Evolutionary conservation across 1,140 invertebrate species (phyloP).

Genomic region (Chymomyza costata): DNA sequence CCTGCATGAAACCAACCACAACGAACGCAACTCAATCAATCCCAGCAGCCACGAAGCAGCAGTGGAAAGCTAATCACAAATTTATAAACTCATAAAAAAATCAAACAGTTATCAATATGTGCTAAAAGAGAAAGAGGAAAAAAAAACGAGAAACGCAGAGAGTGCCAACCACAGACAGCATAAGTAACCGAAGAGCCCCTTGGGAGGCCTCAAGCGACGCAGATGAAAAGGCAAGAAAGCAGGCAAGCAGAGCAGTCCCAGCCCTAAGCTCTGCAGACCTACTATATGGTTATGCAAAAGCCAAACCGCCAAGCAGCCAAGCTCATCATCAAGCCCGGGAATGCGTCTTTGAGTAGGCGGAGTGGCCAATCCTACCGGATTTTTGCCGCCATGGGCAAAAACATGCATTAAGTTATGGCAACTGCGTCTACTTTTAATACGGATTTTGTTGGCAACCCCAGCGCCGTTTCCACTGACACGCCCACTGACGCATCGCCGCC

Average conservation of each 20-base stretch:
- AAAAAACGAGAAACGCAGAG: too few species aligned
- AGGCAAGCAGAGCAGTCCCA: background rate
- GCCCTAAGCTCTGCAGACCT: background rate
- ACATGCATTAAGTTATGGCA: conserved; percentile 46
- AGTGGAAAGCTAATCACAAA: conserved; percentile 63
- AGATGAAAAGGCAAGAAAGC: conserved; percentile 4
- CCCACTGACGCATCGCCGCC: too few species aligned
- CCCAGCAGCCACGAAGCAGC: conserved; percentile 12
- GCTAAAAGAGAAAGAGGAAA: too few species aligned
- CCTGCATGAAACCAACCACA: conserved; percentile 3
- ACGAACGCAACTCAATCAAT: conserved; percentile 37
- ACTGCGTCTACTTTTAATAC: conserved; percentile 53
- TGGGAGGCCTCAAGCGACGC: conserved; percentile 23
- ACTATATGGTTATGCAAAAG: too few species aligned
- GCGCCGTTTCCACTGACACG: conserved; percentile 45
- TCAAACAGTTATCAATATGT: conserved; percentile 72
- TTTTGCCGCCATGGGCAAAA: conserved; percentile 24
- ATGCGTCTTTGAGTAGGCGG: background rate
- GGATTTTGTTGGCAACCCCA: conserved; percentile 64
- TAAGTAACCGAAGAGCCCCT: background rate
- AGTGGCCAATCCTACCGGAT: background rate
- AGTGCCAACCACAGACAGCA: conserved; percentile 5
- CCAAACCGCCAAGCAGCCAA: conserved; percentile 11
- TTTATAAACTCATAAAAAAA: conserved; percentile 73
- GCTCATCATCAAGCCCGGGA: background rate